Evolutionary conservation across 2,113 vertebrate species (phyloP).

Genomic region (Tyto alba): DNA sequence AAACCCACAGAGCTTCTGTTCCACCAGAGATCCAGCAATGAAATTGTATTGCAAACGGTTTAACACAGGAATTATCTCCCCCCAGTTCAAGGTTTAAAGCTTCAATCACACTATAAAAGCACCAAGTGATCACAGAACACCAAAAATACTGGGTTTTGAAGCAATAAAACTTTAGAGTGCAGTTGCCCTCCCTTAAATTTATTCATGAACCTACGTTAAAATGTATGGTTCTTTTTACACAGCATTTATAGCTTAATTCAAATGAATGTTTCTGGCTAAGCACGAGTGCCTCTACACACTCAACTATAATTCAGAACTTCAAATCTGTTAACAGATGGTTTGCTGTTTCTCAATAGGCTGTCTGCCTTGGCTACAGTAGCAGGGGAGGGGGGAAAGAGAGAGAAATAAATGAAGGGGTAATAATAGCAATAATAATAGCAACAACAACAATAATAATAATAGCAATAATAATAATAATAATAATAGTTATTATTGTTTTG

Average conservation of each 20-base stretch:
- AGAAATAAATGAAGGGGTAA: slow-evolving; percentile 36
- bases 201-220: slow-evolving; percentile 78
- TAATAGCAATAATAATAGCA: slow-evolving; percentile 32
- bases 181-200: slow-evolving; percentile 81
- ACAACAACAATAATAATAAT: not conserved
- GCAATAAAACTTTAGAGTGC: slow-evolving; percentile 78
- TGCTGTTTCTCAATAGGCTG: slow-evolving; percentile 90
- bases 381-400: slow-evolving; percentile 15
- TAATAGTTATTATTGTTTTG: too few species aligned
- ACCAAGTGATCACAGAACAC: slow-evolving; percentile 74
- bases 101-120: slow-evolving; percentile 73
- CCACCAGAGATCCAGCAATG: slow-evolving; percentile 67
- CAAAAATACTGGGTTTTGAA: slow-evolving; percentile 74
- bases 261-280: slow-evolving; percentile 91
- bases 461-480: too few species aligned
- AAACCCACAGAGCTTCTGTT: slow-evolving; percentile 63
- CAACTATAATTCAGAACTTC: slow-evolving; percentile 91
- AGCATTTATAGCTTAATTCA: slow-evolving; percentile 82
- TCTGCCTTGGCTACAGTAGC: slow-evolving; percentile 77
- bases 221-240: slow-evolving; percentile 78
- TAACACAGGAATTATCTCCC: slow-evolving; percentile 70
- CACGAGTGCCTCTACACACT: slow-evolving; percentile 87
- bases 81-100: slow-evolving; percentile 76
- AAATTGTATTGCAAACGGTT: slow-evolving; percentile 65
- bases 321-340: slow-evolving; percentile 94